Evolutionary conservation across 2,113 vertebrate species (phyloP).

Genomic region (Ceyx cyanopectus): DNA sequence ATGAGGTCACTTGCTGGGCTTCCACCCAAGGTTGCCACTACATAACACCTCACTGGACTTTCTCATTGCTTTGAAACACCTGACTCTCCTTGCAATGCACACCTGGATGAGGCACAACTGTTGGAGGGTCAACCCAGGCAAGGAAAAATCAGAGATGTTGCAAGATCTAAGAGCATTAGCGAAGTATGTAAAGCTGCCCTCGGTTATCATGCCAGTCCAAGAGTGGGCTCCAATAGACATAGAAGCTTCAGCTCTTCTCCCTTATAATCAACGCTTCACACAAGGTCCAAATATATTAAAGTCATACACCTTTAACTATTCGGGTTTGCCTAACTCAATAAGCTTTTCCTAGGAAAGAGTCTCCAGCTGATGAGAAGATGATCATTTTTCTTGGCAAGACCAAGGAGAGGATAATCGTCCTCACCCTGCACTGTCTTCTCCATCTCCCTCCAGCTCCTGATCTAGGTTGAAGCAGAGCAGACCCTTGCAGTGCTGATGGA

Average conservation of each 20-base stretch:
- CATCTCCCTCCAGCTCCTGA: neutral
- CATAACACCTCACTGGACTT: neutral
- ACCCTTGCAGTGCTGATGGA: neutral
- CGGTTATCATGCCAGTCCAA: fast-evolving
- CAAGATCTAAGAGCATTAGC: neutral
- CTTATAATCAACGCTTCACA: fast-evolving
- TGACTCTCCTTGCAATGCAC: neutral
- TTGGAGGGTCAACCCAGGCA: neutral
- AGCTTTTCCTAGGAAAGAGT: neutral
- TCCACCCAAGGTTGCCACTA: neutral
- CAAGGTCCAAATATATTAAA: neutral
- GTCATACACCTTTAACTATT: neutral
- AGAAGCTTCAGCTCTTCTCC: neutral
- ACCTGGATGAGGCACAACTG: neutral
- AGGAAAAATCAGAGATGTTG: neutral
- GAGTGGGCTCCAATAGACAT: fast-evolving
- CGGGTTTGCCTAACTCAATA: neutral
- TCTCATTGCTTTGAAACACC: neutral
- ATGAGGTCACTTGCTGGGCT: neutral
- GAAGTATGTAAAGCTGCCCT: fast-evolving
- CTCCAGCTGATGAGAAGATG: neutral
- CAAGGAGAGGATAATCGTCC: fast-evolving
- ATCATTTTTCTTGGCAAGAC: neutral
- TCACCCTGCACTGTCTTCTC: neutral
- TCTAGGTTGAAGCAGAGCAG: neutral